Conservation (phyloP, 2,888 invertebrate genomes). For the Bombylius major region DNA sequence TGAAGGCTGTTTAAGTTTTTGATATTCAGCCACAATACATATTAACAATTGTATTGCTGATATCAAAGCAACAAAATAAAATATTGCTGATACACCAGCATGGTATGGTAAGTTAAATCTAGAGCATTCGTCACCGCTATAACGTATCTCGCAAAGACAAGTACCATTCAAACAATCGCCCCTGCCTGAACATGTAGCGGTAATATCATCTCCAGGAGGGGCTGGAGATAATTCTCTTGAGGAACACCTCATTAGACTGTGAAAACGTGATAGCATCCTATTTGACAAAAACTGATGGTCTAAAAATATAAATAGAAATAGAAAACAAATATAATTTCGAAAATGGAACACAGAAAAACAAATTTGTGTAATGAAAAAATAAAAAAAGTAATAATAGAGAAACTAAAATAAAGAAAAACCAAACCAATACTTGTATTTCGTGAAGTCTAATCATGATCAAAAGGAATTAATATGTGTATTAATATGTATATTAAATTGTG, state of each 20-base stretch:
- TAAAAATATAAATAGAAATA: no score
- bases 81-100: slow-evolving; percentile 57
- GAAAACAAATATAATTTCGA: no score
- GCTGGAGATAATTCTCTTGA: slow-evolving; percentile 29
- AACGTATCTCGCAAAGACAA: slow-evolving; percentile 81
- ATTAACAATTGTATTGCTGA: slow-evolving; percentile 75
- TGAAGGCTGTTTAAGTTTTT: slow-evolving; percentile 69
- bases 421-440: no score
- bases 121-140: slow-evolving; percentile 70
- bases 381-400: no score
- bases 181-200: slow-evolving; percentile 61
- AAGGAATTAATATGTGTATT: no score
- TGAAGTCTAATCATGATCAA: no score
- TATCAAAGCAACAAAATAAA: slow-evolving; percentile 70
- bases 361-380: no score
- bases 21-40: slow-evolving; percentile 71
- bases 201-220: slow-evolving; percentile 24
- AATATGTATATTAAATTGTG: no score
- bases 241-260: slow-evolving; percentile 37
- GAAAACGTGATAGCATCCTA: slow-evolving; percentile 33
- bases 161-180: slow-evolving; percentile 88
- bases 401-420: no score
- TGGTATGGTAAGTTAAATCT: slow-evolving; percentile 74
- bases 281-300: background rate
- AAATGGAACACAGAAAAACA: no score